Evolutionary conservation across 2,113 vertebrate species (phyloP), one percentile per base, ranked within the genome.

Genomic region (Pithys albifrons): DNA sequence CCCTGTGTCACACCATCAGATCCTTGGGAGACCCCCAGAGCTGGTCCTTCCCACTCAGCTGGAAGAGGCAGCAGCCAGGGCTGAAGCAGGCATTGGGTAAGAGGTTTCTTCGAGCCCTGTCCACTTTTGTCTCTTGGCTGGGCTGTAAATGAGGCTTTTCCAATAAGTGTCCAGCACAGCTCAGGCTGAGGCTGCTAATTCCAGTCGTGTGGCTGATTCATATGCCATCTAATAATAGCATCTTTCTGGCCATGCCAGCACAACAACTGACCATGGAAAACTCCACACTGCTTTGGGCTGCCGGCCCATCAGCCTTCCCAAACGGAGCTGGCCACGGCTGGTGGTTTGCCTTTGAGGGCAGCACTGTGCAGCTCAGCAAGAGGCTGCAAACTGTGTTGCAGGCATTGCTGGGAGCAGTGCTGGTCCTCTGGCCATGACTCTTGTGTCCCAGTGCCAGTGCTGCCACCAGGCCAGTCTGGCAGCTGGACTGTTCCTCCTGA

Each of bases 201-300:
- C 76, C 74, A 8, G 20, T 31, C 2, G 0, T n/a, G 48, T 0
- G 12, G 37, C 65, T 95, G 91, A 96, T 82, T 96, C 95, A 93
- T 89, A 66, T 49, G 79, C 80, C 83, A 84, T 37, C 80, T 93
- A 95, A 80, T 90, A 93, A 88, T 88, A 93, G 83, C 76, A 83
- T 31, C 64, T 71, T 64, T 65, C 70, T 8, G 39, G 72, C 51
- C 91, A 89, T 77, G 93, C 88, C 92, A 95, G 76, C 49, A 52
- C 61, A 73, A 58, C 28, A 82, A 88, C 71, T 91, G 91, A 76
- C 90, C 92, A 88, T n/a, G 90, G 94, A 93, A 95, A 91, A 85
- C 71, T 88, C 58, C 78, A 33, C 85, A 22, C 28, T 19, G 55
- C 54, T 76, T 73, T 62, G 64, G 59, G 91, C 64, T 76, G 74